Conservation (phyloP, 2,888 invertebrate species). For the Dasysyrphus albostriatus region DNA sequence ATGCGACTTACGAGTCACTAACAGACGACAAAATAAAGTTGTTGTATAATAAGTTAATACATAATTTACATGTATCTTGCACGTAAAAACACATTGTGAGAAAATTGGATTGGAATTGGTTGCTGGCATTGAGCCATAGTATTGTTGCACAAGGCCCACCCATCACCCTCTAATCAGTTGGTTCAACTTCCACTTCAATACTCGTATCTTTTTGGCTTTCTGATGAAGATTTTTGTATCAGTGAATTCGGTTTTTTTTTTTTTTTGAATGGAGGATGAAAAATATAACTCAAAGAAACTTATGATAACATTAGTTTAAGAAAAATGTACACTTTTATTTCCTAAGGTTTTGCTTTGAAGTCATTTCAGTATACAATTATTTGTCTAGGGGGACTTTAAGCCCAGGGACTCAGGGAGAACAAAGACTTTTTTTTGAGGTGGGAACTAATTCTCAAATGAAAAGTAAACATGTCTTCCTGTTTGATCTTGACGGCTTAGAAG, state of each 20-base stretch:
- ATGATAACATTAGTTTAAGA: too few relatives aligned
- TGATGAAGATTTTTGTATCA: neutral
- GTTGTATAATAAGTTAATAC: constrained; percentile 18
- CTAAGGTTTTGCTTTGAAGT: too few relatives aligned
- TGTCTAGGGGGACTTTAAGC: too few relatives aligned
- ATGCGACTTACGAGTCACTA: constrained; percentile 24
- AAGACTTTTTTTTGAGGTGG: too few relatives aligned
- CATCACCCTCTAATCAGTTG: neutral
- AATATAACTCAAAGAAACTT: neutral
- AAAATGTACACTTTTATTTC: too few relatives aligned
- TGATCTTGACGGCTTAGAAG: too few relatives aligned
- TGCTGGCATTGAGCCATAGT: constrained; percentile 40
- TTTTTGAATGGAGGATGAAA: neutral
- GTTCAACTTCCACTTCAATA: neutral
- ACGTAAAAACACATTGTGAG: constrained; percentile 23
- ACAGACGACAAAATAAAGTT: constrained; percentile 14
- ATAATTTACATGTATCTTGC: constrained; percentile 45
- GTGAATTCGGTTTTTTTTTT: neutral
- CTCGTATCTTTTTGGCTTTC: too few relatives aligned
- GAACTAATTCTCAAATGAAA: too few relatives aligned
- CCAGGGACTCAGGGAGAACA: too few relatives aligned
- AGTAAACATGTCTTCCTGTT: too few relatives aligned
- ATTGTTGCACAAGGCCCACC: neutral
- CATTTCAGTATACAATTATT: too few relatives aligned
- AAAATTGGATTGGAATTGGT: constrained; percentile 45